Base-by-base conservation (phyloP, 2,113 vertebrate genomes). In the Rhinolophus ferrumequinum region DNA sequence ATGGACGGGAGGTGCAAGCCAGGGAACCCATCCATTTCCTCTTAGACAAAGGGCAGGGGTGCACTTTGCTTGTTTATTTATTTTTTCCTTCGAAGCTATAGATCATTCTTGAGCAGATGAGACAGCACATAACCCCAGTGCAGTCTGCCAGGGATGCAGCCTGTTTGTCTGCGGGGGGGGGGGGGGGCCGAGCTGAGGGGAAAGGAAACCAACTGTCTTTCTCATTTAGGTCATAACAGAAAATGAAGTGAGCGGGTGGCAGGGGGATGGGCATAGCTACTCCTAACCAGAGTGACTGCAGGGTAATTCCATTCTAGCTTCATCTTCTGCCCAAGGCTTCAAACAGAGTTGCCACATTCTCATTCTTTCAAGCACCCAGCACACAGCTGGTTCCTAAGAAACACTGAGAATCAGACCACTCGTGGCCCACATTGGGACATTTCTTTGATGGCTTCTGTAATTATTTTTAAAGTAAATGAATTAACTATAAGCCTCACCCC, bases 211-310 rank as follows among this genome's bases (percentile, higher is more conserved):
- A 97, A 95, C 96, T 97, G 97, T 98, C 97, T 97, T 93, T 97
- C 94, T 95, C 97, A 98, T 97, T 98, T 98, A 98, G 97, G 97
- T 98, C 98, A 98, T 88, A 70, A 35, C 69, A 92, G 92, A 96
- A 97, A 97, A 97, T 93, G 83, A 90, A 97, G 96, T 35, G 83
- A 79, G 38, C 5, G 58, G 76, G 79, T 56, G 21, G 70, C 58
- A 66, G 81, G 84, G 76, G 81, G 92, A 5, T 47, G 60, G 80
- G 90, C 81, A 50, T 4, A 67, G 73, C 88, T 75, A 33, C 82
- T 64, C 56, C 83, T 72, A 52, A 75, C 11, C 52, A 35, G 76
- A 76, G 33, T 41, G 56, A 73, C 77, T 14, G 44, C 38, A 72
- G 18, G 86, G 66, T 28, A 52, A 52, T 83, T 76, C 67, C 54